Percentiles rank a stretch among this genome's conserved stretches.
These are phyloP conservation scores for Riptortus pedestris DNA, from an alignment of 1,140 invertebrate genomes.

Conservation along the genomic window DNA sequence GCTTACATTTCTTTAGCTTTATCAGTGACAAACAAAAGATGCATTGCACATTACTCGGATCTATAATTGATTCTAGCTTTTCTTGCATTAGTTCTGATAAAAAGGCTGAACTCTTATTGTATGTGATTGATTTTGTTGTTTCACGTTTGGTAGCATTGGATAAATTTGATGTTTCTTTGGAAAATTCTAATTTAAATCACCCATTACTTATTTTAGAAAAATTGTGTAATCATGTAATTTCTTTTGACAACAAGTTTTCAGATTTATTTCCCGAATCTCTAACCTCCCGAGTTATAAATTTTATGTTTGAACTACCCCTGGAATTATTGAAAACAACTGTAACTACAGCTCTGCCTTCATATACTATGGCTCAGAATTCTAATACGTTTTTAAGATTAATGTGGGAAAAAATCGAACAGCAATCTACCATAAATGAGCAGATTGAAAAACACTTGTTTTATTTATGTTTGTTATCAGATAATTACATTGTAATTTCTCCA, in stretches of 20 bases:
- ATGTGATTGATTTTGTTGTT: background rate
- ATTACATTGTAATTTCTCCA: background rate
- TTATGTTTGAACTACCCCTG: background rate
- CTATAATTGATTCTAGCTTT: background rate
- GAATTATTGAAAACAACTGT: background rate
- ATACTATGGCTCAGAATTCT: background rate
- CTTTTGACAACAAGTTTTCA: too few relatives aligned
- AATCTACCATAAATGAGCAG: background rate
- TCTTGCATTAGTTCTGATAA: background rate
- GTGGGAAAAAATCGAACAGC: background rate
- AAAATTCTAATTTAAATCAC: background rate
- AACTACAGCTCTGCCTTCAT: background rate
- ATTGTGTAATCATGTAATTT: background rate
- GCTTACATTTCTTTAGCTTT: background rate
- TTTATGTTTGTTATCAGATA: conserved; percentile 16
- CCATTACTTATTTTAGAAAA: background rate
- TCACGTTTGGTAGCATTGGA: background rate
- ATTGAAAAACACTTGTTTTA: conserved; percentile 8
- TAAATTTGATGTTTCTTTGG: background rate
- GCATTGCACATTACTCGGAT: background rate
- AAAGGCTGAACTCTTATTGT: background rate
- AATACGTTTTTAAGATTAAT: background rate
- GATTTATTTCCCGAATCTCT: too few relatives aligned
- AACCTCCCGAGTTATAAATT: too few relatives aligned
- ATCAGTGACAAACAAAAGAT: background rate